Conservation (phyloP, 2,888 invertebrate genomes). For the Osmoderma eremita region DNA sequence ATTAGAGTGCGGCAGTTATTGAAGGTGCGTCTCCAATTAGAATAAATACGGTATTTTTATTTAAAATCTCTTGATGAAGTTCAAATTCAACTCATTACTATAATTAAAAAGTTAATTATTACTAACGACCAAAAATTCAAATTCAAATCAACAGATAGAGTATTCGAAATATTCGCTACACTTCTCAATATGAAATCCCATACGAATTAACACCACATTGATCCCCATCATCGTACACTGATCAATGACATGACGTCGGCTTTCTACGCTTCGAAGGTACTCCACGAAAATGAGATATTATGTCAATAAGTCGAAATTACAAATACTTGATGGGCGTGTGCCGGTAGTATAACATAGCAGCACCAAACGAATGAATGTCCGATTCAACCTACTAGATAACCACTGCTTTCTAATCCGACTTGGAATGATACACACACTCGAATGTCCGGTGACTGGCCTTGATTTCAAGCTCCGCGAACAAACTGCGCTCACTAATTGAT, state of each 20-base stretch:
- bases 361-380: not conserved
- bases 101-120: too few species aligned
- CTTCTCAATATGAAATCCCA: too few species aligned
- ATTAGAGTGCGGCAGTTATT: too few species aligned
- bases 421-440: conserved; percentile 34
- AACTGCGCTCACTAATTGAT: conserved; percentile 39
- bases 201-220: not conserved
- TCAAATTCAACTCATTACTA: too few species aligned
- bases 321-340: conserved; percentile 8
- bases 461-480: conserved; percentile 22
- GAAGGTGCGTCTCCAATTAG: too few species aligned
- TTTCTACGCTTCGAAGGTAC: conserved; percentile 8
- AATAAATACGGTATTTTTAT: too few species aligned
- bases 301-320: conserved; percentile 28
- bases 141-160: too few species aligned
- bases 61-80: too few species aligned
- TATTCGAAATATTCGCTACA: too few species aligned
- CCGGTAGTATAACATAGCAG: conserved; percentile 9
- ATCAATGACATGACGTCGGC: conserved; percentile 17
- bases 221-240: conserved; percentile 1
- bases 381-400: too few species aligned
- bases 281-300: conserved; percentile 11
- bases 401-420: conserved; percentile 38
- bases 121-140: not conserved
- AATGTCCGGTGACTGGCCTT: conserved; percentile 35